phyloP scores from a whole-genome alignment of 2,888 invertebrate species.

The Acanthacorydalis orientalis region DNA sequence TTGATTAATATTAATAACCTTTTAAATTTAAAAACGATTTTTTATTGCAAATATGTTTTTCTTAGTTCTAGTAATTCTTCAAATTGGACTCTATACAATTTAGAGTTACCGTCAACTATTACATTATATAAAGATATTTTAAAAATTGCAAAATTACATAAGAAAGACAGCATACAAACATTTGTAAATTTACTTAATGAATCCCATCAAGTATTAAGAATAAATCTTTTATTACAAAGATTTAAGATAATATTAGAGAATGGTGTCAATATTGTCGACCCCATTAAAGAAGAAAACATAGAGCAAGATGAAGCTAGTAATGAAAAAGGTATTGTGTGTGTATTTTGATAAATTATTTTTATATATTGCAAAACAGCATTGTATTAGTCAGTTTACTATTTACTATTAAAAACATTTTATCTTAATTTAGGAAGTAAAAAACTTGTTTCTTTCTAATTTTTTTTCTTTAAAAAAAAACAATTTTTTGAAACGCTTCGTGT shows the following conservation, averaged over 20 bases:
- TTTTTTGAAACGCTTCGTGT: too few species aligned
- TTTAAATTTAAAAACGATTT: too few species aligned
- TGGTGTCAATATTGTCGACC: conserved; percentile 17
- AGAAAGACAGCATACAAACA: conserved; percentile 43
- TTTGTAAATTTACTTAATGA: conserved; percentile 57
- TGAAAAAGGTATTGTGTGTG: not conserved
- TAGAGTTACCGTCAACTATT: conserved; percentile 44
- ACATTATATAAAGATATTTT: conserved; percentile 53
- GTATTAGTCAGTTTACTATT: too few species aligned
- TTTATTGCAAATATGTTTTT: too few species aligned
- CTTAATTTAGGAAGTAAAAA: too few species aligned
- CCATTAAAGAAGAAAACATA: conserved; percentile 16
- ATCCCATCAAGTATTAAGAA: conserved; percentile 47
- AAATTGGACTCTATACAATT: conserved; percentile 58
- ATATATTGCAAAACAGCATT: too few species aligned
- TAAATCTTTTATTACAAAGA: conserved; percentile 24
- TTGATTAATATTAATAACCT: too few species aligned
- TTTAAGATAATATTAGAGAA: conserved; percentile 21
- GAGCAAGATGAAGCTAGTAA: conserved; percentile 21
- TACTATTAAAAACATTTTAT: too few species aligned
- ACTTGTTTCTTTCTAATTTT: too few species aligned
- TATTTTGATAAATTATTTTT: too few species aligned
- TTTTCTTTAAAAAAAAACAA: too few species aligned
- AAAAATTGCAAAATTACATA: conserved; percentile 45
- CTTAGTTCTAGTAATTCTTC: conserved; percentile 21